Conservation (phyloP, 2,888 invertebrate genomes). For the Cartodere bifasciata region DNA sequence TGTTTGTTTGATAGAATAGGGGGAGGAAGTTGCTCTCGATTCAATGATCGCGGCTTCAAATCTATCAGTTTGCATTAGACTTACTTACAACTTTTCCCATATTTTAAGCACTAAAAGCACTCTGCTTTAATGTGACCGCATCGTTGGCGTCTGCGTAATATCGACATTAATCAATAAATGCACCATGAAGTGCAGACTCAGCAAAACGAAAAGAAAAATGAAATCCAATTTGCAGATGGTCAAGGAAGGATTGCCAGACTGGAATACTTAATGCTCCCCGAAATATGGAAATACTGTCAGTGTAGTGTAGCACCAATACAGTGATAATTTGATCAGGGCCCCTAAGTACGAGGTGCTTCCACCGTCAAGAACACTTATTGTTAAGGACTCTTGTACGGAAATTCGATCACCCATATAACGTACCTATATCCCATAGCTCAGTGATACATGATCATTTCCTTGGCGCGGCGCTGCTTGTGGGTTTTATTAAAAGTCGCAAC, state of each 20-base stretch:
- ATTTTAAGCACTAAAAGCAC: slow-evolving; percentile 28
- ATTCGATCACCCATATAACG: slow-evolving; percentile 25
- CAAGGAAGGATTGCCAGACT: slow-evolving; percentile 8
- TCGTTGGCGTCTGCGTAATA: slow-evolving; percentile 22
- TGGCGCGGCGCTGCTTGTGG: no score
- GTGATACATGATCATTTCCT: no score
- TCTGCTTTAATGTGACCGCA: slow-evolving; percentile 23
- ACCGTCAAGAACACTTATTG: slow-evolving; percentile 27
- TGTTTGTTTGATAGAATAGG: no score
- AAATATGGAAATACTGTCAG: slow-evolving; percentile 10
- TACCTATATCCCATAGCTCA: no score
- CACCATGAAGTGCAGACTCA: slow-evolving; percentile 10
- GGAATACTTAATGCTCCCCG: slow-evolving; percentile 6
- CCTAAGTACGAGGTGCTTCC: slow-evolving; percentile 27
- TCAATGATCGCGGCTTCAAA: slow-evolving; percentile 27
- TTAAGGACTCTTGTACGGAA: slow-evolving; percentile 25
- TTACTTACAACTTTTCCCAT: slow-evolving; percentile 33
- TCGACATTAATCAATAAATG: slow-evolving; percentile 25
- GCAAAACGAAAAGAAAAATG: no score
- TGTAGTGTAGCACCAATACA: slow-evolving; percentile 11
- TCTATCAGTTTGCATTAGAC: slow-evolving; percentile 31
- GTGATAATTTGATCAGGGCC: slow-evolving; percentile 27
- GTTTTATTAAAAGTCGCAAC: no score
- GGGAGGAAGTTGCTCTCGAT: slow-evolving; percentile 19
- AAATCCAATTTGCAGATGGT: slow-evolving; percentile 12